Base-by-base conservation (phyloP, 2,797 vertebrate genomes). In the Loris lydekkerianus region DNA sequence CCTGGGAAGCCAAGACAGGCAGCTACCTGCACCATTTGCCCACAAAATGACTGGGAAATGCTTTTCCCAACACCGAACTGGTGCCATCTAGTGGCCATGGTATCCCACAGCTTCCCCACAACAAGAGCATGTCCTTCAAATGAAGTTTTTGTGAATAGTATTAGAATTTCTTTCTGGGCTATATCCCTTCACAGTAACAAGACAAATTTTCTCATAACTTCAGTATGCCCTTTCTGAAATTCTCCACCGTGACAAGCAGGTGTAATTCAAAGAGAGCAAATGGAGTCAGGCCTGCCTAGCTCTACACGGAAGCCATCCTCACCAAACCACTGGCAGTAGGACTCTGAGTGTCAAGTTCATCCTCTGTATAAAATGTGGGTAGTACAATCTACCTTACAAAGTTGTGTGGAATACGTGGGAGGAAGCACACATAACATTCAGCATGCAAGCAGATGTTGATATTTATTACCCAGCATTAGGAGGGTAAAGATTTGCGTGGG, bases 1-100 rank as follows among this genome's bases (percentile, higher is more conserved):
- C 3, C 56, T 61, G 23, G n/a, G 23, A 73, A 81, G 58, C n/a
- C 82, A 93, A 29, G 10, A 86, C 49, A 72, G 89, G 7, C 14
- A 72, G 20, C 56, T 29, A 18, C 10, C 34, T 0, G 1, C 29
- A 5, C 18, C 21, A 21, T 94, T 63, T 20, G 34, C 29, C 46
- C 78, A 23, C 4, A 29, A 4, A 63, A 60, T 1, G 61, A 43
- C 0, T 1, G 56, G 5, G 7, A 63, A 89, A 93, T 78, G 4
- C 21, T 31, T 81, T 27, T n/a, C 25, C 27, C 4, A 7, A 61
- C 0, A 67, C 5, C 4, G 9, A 95, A 7, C 72, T 81, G 76
- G 49, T 53, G 96, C 97, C 97, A 95, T 81, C 97, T 97, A 96
- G 96, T 87, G 97, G 95, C 18, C 0, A 0, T 2, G 7, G 17